These are phyloP conservation scores for Eurypyga helias DNA, from an alignment of 2,113 vertebrate species.

Conservation along the genomic window DNA sequence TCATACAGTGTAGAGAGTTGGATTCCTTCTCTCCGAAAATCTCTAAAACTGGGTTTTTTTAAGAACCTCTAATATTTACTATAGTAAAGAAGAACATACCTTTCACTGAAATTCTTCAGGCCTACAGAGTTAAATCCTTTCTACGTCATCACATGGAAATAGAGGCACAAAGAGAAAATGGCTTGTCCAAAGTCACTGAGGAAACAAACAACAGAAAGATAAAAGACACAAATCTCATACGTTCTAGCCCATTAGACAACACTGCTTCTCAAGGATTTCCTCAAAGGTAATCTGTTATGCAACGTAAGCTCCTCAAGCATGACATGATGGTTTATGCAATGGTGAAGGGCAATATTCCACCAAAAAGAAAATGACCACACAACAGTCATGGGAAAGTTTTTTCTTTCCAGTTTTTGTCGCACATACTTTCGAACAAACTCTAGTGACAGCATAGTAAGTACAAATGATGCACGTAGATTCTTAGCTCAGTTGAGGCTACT, in stretches of 20 bases:
- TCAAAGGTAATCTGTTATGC: background rate
- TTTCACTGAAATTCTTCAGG: background rate
- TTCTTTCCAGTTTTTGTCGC: background rate
- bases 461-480: background rate
- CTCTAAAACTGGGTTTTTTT: accelerated
- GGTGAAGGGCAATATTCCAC: background rate
- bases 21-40: background rate
- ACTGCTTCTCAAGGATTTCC: background rate
- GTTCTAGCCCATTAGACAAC: background rate
- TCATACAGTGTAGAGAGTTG: background rate
- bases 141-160: background rate
- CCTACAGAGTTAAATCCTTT: background rate
- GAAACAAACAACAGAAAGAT: background rate
- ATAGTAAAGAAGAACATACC: background rate
- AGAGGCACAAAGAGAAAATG: background rate
- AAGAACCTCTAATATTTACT: background rate
- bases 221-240: background rate
- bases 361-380: background rate
- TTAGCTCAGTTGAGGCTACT: background rate
- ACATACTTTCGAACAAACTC: background rate
- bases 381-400: background rate
- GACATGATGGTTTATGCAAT: background rate
- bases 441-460: background rate
- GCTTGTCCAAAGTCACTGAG: background rate
- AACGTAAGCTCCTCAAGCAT: background rate